Evolutionary conservation across 2,113 vertebrate genomes (phyloP).

Genomic region (Scartelaos histophorus): DNA sequence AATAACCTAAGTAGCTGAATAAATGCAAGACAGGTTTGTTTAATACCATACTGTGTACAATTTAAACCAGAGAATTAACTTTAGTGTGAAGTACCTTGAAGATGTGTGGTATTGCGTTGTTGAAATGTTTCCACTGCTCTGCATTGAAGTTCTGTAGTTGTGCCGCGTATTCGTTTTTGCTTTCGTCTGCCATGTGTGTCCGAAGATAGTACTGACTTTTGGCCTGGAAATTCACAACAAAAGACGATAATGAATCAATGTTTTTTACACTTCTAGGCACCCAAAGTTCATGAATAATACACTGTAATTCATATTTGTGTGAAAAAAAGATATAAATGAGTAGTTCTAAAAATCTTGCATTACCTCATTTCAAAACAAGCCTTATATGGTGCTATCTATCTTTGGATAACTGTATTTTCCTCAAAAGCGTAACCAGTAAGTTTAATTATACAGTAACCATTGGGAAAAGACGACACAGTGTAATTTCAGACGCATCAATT

Average conservation of each 20-base stretch:
- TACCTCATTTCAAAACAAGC: conserved; percentile 25
- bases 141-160: conserved; percentile 95
- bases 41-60: too few species aligned
- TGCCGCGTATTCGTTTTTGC: conserved; percentile 97
- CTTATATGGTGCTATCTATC: conserved; percentile 2
- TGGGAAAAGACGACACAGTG: conserved; percentile 27
- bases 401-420: conserved; percentile 40
- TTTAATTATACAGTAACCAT: conserved; percentile 41
- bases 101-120: conserved; percentile 93
- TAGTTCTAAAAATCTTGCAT: neutral
- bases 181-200: conserved; percentile 94
- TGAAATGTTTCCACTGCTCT: conserved; percentile 97
- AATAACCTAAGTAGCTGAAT: too few species aligned
- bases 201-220: conserved; percentile 93
- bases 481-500: conserved; percentile 47
- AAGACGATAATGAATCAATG: neutral
- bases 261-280: neutral
- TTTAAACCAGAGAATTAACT: too few species aligned
- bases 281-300: neutral
- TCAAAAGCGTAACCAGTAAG: conserved; percentile 16
- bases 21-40: too few species aligned
- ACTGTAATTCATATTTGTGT: neutral
- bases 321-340: neutral
- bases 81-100: conserved; percentile 84
- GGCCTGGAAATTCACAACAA: conserved; percentile 74